Conservation (phyloP, 2,797 vertebrate species). For the Enteromius argenteus region DNA sequence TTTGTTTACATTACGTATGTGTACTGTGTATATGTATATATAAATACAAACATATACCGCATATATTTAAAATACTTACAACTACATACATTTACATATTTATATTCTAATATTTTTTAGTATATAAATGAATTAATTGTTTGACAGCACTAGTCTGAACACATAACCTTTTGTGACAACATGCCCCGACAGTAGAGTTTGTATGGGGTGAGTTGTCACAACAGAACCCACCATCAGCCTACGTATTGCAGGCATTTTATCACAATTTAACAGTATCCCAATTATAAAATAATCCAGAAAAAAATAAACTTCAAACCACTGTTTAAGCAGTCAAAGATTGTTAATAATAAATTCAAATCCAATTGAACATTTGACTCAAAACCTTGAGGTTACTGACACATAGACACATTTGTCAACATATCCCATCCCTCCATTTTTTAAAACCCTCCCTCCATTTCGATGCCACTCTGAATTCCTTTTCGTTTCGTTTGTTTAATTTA, state of each 20-base stretch:
- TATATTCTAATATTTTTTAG: too few relatives aligned
- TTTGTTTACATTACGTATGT: too few relatives aligned
- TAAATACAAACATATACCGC: too few relatives aligned
- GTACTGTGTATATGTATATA: too few relatives aligned
- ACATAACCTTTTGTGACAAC: background rate
- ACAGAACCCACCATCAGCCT: too few relatives aligned
- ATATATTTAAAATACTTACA: too few relatives aligned
- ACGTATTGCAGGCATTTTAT: background rate
- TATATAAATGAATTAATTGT: too few relatives aligned
- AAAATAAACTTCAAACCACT: background rate
- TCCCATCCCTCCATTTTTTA: background rate
- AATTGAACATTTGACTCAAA: background rate
- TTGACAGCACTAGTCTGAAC: background rate
- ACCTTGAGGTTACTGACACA: background rate
- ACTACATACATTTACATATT: too few relatives aligned
- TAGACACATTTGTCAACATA: background rate
- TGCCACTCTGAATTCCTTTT: conserved; percentile 67
- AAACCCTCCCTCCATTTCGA: background rate
- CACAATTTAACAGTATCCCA: background rate
- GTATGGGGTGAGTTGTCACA: background rate
- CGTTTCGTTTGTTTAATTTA: conserved; percentile 76
- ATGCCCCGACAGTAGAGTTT: background rate
- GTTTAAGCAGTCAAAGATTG: background rate
- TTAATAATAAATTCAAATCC: background rate
- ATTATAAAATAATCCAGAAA: background rate